Conservation (phyloP, 2,113 vertebrate genomes). For the Nymphicus hollandicus region DNA sequence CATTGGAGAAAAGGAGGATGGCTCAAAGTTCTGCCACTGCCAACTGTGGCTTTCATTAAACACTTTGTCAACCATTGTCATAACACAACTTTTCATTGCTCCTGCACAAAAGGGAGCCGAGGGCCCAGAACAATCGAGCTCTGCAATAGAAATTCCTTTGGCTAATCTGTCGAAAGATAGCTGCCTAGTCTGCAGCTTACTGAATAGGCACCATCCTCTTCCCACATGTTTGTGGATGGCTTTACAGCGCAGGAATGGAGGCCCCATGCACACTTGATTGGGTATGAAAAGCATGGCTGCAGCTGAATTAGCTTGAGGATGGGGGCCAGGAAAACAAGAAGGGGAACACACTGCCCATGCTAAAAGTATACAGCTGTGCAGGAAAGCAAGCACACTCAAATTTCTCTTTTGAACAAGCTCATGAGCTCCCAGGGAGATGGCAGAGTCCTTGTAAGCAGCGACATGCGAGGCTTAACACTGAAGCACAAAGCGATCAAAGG, state of each 20-base stretch:
- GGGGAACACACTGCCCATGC: not conserved
- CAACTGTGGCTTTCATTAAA: slow-evolving; percentile 76
- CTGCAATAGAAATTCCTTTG: slow-evolving; percentile 76
- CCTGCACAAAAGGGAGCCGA: slow-evolving; percentile 77
- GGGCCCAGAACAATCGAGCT: slow-evolving; percentile 73
- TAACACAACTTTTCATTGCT: slow-evolving; percentile 73
- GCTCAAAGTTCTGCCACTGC: slow-evolving; percentile 56
- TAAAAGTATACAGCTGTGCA: not conserved
- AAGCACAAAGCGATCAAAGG: not conserved
- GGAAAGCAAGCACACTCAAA: not conserved
- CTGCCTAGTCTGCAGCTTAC: slow-evolving; percentile 64
- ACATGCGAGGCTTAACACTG: not conserved
- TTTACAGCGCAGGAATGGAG: not conserved
- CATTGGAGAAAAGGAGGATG: slow-evolving; percentile 34
- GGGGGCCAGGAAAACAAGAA: not conserved
- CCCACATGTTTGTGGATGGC: slow-evolving; percentile 40
- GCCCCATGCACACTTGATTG: slow-evolving; percentile 56
- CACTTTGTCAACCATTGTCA: slow-evolving; percentile 75
- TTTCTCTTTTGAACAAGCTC: not conserved
- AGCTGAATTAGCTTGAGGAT: slow-evolving; percentile 12
- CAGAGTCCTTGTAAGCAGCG: not conserved
- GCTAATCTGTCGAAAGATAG: slow-evolving; percentile 82
- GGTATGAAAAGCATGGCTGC: slow-evolving; percentile 52
- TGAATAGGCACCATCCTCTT: slow-evolving; percentile 62
- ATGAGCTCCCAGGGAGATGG: not conserved